Conservation (phyloP, 35 echinoderm and acorn worm species). For the Holothuria glaberrima region DNA sequence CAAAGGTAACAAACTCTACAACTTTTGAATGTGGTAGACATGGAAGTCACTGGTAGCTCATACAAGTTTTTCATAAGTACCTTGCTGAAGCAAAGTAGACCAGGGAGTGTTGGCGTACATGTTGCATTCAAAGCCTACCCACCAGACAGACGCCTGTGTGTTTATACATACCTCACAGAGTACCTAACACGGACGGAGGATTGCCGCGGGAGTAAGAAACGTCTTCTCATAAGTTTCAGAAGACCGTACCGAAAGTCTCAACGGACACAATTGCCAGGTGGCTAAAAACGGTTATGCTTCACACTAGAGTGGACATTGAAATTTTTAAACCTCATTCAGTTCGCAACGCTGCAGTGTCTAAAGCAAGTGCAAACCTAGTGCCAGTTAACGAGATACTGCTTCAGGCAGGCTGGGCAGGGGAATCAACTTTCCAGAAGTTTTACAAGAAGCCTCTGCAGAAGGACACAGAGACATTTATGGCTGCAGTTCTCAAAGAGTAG, state of each 20-base stretch:
- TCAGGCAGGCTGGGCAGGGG: slow-evolving; percentile 46
- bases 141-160: slow-evolving; percentile 40
- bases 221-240: slow-evolving; percentile 44
- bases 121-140: slow-evolving; percentile 36
- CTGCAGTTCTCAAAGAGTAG: background rate
- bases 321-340: slow-evolving; percentile 33
- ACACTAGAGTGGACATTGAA: slow-evolving; percentile 29
- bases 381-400: slow-evolving; percentile 22
- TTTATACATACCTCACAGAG: slow-evolving; percentile 32
- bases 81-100: slow-evolving; percentile 61
- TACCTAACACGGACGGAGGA: background rate
- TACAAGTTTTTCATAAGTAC: slow-evolving; percentile 19
- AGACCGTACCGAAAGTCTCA: background rate
- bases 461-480: background rate
- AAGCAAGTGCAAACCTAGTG: background rate
- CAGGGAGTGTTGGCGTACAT: slow-evolving; percentile 24
- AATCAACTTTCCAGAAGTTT: slow-evolving; percentile 53
- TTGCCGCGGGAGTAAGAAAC: background rate
- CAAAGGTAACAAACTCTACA: slow-evolving; percentile 36
- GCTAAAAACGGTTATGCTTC: background rate
- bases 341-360: slow-evolving; percentile 51
- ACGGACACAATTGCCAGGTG: slow-evolving; percentile 52
- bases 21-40: slow-evolving; percentile 12
- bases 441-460: slow-evolving; percentile 41
- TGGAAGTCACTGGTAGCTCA: background rate